Evolutionary conservation across 1,140 invertebrate genomes (phyloP).

Genomic region (Atopsyche davidsoni): DNA sequence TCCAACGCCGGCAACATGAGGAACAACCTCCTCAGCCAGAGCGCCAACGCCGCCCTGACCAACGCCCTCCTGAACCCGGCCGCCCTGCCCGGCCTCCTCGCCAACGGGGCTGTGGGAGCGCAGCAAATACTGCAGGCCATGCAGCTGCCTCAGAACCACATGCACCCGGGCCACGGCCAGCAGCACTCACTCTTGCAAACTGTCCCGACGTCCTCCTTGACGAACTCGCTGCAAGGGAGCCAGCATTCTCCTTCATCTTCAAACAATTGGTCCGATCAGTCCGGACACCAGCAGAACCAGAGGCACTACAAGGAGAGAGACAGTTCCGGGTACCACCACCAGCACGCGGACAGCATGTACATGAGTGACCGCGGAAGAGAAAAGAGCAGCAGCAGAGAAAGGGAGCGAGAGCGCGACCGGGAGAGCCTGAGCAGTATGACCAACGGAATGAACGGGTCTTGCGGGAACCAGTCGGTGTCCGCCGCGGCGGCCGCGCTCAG

Average conservation of each 20-base stretch:
- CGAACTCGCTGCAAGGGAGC: constrained; percentile 16
- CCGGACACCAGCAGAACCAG: constrained; percentile 37
- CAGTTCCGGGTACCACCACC: constrained; percentile 36
- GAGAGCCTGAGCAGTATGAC: constrained; percentile 33
- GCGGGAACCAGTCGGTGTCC: constrained; percentile 23
- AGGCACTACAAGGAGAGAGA: constrained; percentile 48
- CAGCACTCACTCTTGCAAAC: constrained; percentile 42
- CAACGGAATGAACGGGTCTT: constrained; percentile 29
- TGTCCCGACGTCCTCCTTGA: constrained; percentile 37
- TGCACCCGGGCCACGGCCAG: constrained; percentile 41
- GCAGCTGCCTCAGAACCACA: constrained; percentile 50
- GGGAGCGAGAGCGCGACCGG: constrained; percentile 43
- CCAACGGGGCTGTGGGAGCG: constrained; percentile 58
- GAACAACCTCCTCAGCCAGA: constrained; percentile 52
- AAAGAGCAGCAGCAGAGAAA: constrained; percentile 24
- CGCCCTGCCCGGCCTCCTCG: constrained; percentile 61
- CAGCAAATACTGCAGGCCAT: constrained; percentile 58
- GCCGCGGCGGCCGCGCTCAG: constrained; percentile 37
- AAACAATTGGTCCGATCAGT: constrained; percentile 27
- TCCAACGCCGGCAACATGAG: constrained; percentile 41
- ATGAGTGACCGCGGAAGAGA: constrained; percentile 22
- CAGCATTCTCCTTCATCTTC: constrained; percentile 31
- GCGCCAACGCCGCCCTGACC: constrained; percentile 40
- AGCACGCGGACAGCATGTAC: constrained; percentile 28
- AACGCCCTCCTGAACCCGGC: constrained; percentile 56